These are phyloP conservation scores for Chironomus tentans DNA, from an alignment of 2,888 invertebrate genomes.

Conservation along the genomic window DNA sequence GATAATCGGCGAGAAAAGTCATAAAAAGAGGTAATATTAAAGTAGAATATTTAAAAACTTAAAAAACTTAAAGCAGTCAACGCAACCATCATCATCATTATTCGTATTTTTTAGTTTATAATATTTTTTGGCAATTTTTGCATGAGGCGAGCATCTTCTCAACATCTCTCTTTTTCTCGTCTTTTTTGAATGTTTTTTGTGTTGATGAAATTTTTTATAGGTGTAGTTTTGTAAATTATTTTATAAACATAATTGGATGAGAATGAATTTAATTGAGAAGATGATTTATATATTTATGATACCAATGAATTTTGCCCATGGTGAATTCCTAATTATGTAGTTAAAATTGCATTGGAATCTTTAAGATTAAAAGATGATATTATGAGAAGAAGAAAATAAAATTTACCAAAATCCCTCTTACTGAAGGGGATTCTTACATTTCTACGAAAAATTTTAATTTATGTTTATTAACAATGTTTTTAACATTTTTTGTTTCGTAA, in stretches of 20 bases:
- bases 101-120: background rate
- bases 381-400: background rate
- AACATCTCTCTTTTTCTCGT: too few relatives aligned
- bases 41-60: background rate
- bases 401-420: background rate
- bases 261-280: too few relatives aligned
- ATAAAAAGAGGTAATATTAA: background rate
- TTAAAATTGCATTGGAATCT: too few relatives aligned
- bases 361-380: background rate
- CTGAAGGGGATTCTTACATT: background rate
- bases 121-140: background rate
- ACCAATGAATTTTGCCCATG: too few relatives aligned
- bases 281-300: too few relatives aligned
- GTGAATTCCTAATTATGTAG: too few relatives aligned
- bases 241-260: too few relatives aligned
- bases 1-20: background rate
- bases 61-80: background rate
- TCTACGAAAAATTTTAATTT: background rate
- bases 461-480: background rate
- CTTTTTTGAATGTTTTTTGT: background rate
- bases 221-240: too few relatives aligned
- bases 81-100: background rate
- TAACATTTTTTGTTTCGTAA: too few relatives aligned
- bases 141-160: background rate
- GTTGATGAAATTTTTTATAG: background rate